Conservation (phyloP, 2,797 vertebrate genomes). For the Morelia viridis region DNA sequence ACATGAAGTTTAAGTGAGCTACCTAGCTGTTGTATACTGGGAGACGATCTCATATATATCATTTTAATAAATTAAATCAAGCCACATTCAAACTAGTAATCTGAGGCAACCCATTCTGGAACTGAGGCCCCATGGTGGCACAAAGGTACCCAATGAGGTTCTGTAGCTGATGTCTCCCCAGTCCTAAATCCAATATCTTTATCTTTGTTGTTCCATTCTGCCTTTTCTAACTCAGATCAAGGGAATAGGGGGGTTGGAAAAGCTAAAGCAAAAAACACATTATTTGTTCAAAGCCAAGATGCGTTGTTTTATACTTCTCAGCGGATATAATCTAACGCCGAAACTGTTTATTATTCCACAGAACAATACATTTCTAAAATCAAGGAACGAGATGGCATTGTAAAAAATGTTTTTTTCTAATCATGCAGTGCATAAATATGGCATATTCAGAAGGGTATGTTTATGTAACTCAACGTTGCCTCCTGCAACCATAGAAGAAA, state of each 20-base stretch:
- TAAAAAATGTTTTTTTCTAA: not conserved
- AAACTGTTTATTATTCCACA: not conserved
- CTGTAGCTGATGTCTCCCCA: too few species aligned
- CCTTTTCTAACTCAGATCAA: slow-evolving; percentile 35
- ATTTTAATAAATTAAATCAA: not conserved
- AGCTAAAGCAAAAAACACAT: not conserved
- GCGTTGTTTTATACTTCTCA: slow-evolving; percentile 11
- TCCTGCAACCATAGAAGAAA: slow-evolving; percentile 50
- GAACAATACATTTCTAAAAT: slow-evolving; percentile 35
- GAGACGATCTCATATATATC: not conserved
- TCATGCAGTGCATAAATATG: slow-evolving; percentile 12
- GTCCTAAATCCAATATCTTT: too few species aligned
- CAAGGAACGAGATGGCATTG: slow-evolving; percentile 32
- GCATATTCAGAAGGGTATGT: slow-evolving; percentile 26
- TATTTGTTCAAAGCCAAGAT: slow-evolving; percentile 11
- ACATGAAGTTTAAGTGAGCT: not conserved
- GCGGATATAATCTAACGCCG: slow-evolving; percentile 17
- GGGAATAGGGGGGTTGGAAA: slow-evolving; percentile 7
- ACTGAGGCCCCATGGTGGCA: too few species aligned
- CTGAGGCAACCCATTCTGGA: not conserved
- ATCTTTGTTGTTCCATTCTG: not conserved
- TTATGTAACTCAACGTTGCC: slow-evolving; percentile 37
- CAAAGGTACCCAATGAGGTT: too few species aligned
- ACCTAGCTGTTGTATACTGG: not conserved
- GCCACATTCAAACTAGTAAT: not conserved